Base-by-base conservation (phyloP, 2,888 invertebrate genomes). In the Chymomyza procnemis region DNA sequence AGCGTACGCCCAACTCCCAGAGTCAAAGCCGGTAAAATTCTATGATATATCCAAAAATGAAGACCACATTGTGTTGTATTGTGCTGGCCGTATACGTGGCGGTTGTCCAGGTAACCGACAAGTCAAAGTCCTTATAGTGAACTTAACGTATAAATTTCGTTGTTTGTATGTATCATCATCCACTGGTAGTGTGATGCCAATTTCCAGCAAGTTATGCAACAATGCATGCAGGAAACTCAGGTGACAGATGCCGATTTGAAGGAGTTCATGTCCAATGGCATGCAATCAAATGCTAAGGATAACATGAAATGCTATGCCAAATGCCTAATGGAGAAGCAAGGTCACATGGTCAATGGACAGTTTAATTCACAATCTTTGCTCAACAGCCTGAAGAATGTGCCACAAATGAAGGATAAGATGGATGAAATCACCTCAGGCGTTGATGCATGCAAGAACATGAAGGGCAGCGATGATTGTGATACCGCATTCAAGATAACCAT, bases 291-390 rank as follows among this genome's bases (percentile, higher is more conserved):
- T 30, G 70, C 79, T 9, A 81, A 71, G n/a, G 80, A 82, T 18
- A 76, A 75, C 34, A 61, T 90, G 1, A 90, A 90, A 60, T 89
- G 89, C 63, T 80, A 87, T 41, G 60, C 80, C 66, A 87, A 87
- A 57, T 89, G 89, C 55, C 52, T 89, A 54, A 81, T 90, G 82
- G 89, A 90, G 65, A 85, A 88, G 22, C 78, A 87, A 16, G 90
- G 89, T 0, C 69, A 82, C 6, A 62, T 88, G 41, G 76, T 67
- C 66, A 78, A 82, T 52, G 90, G 90, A 0, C 73, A 73, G 47
- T 82, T 88, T 59, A 81, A 88, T 71, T 71, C 74, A 2, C 76
- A 74, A 3, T 78, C 76, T 4, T 12, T 82, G 30, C 18, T 81
- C 2, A 64, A 73, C 1, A 60, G 62, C 3, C 22, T 89, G 1